phyloP scores from a whole-genome alignment of 2,888 invertebrate species.

The Drosophila flavopinicola region DNA sequence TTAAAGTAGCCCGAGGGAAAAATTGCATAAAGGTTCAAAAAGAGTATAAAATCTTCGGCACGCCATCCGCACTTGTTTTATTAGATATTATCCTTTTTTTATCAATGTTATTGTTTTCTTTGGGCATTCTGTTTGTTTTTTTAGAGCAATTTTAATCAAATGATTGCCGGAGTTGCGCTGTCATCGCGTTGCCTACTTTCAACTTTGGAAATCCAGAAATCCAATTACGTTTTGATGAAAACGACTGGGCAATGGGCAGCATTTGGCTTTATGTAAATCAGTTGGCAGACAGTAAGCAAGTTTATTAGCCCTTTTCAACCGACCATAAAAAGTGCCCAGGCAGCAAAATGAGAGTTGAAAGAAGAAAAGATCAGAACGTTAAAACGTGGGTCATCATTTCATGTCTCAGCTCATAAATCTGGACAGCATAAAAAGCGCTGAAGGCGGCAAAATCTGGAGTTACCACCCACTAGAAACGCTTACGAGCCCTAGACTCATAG shows the following conservation, averaged over 20 bases:
- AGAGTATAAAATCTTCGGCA: too few species aligned
- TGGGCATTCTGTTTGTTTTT: constrained; percentile 38
- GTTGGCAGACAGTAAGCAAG: constrained; percentile 53
- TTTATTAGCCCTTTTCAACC: constrained; percentile 75
- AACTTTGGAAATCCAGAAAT: constrained; percentile 41
- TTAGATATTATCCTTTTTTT: constrained; percentile 7
- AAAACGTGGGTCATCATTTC: constrained; percentile 73
- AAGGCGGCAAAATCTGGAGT: constrained; percentile 40
- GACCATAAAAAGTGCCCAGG: constrained; percentile 71
- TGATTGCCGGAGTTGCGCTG: constrained; percentile 52
- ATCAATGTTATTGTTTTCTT: constrained; percentile 40
- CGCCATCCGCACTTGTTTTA: constrained; percentile 49
- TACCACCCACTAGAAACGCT: constrained; percentile 20
- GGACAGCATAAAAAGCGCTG: constrained; percentile 66
- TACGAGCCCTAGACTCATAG: constrained; percentile 52
- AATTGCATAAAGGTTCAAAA: constrained; percentile 24
- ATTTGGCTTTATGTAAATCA: constrained; percentile 75
- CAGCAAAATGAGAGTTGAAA: constrained; percentile 57
- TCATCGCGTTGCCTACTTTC: constrained; percentile 34
- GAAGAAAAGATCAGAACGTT: constrained; percentile 33
- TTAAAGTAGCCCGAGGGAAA: too few species aligned
- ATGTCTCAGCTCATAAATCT: constrained; percentile 78
- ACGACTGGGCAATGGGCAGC: constrained; percentile 50
- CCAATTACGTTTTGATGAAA: constrained; percentile 76
- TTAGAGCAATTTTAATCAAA: constrained; percentile 70